Base-by-base conservation (phyloP, 2,113 vertebrate genomes). In the Lampris megalopsis region DNA sequence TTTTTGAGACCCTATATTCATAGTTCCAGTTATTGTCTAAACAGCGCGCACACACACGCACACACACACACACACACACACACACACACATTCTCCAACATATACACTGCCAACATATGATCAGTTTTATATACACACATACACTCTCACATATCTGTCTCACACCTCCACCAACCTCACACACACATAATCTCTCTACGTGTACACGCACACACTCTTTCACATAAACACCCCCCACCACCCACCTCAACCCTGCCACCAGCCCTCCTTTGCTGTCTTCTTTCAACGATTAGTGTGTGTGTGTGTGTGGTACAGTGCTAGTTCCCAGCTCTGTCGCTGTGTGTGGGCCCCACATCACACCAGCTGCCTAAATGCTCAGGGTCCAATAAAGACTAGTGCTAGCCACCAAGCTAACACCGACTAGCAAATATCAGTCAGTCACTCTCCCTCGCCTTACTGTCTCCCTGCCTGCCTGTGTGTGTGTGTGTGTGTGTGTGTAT, bases 321-420 rank as follows among this genome's bases (percentile, higher is more conserved):
- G 24, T 24, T 24, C 24, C 82, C 82, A 73, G 85, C 79, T 24
- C 61, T 73, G 77, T 77, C 88, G 53, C 88, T 54, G 83, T 91
- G 91, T 91, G 91, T 92, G 89, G 91, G 73, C 87, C 56, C 83
- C 83, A 87, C 87, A 92, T 90, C 87, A 91, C 89, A 89, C 84
- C 82, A 75, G 76, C 82, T 82, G 85, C 81, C 74, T 84, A 83
- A 87, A 24, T 24, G 24, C 24, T 24, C 24, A 24, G 24, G 24
- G 24, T 24, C 86, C 88, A 81, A 83, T 84, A 86, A 86, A 87
- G 79, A 71, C 80, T 85, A 86, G 68, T 6, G n/a, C 13, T 86
- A 72, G 87, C 83, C 86, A 72, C 75, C 68, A 41, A 48, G 40
- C 71, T 82, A 65, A 59, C 50, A 73, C 66, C 54, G 11, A 81